Conservation (phyloP, 2,888 invertebrate species). For the Acrocera orbiculus region DNA sequence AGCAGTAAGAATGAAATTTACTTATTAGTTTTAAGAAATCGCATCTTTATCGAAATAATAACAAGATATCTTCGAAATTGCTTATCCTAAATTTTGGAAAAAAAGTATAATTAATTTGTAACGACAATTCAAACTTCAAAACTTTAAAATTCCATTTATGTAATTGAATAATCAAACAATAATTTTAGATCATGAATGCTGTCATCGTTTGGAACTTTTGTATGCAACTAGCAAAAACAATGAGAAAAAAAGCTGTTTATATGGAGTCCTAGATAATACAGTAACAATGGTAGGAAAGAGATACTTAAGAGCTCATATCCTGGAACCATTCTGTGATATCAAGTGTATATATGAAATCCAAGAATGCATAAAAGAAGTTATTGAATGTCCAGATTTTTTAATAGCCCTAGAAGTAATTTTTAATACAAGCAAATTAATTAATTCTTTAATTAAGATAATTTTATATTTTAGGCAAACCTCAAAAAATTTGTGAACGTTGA, state of each 20-base stretch:
- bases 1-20: too few relatives aligned
- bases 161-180: background rate
- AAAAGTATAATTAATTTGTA: too few relatives aligned
- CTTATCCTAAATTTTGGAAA: too few relatives aligned
- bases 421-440: background rate
- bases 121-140: too few relatives aligned
- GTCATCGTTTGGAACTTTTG: constrained; percentile 56
- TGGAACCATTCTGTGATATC: constrained; percentile 57
- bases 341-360: constrained; percentile 49
- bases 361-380: constrained; percentile 59
- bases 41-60: too few relatives aligned
- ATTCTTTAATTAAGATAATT: background rate
- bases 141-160: background rate
- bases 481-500: constrained; percentile 61
- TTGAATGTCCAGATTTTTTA: constrained; percentile 48
- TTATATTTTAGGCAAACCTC: constrained; percentile 37
- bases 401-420: constrained; percentile 40
- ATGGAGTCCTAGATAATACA: constrained; percentile 49
- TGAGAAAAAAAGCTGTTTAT: constrained; percentile 36
- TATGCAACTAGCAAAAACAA: constrained; percentile 34
- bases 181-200: constrained; percentile 57
- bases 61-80: too few relatives aligned
- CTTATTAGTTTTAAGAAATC: too few relatives aligned
- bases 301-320: constrained; percentile 58
- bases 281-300: constrained; percentile 57